Evolutionary conservation across 2,113 vertebrate species (phyloP).

Genomic region (Sylvilagus bachmani): DNA sequence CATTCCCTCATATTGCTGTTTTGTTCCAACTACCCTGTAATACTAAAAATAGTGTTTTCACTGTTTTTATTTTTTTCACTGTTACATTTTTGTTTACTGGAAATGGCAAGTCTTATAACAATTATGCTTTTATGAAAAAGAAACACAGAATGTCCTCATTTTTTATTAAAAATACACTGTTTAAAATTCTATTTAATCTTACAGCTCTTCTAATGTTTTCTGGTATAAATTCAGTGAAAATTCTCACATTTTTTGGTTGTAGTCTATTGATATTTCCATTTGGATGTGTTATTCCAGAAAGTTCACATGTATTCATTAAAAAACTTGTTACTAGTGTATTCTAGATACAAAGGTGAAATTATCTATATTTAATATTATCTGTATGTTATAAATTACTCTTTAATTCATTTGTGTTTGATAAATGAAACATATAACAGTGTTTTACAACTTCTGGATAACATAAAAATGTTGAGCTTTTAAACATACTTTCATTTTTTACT

Average conservation of each 20-base stretch:
- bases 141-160: neutral
- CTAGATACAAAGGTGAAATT: neutral
- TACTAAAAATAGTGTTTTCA: neutral
- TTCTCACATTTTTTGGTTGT: neutral
- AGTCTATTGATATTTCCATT: neutral
- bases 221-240: neutral
- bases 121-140: neutral
- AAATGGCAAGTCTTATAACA: neutral
- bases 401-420: neutral
- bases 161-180: neutral
- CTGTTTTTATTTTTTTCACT: neutral
- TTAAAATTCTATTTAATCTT: neutral
- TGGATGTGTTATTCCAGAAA: neutral
- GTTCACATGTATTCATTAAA: neutral
- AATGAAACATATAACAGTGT: neutral
- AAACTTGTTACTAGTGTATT: neutral
- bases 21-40: neutral
- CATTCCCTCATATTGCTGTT: neutral
- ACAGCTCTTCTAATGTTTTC: neutral
- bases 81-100: neutral
- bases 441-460: neutral
- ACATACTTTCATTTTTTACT: neutral
- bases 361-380: neutral
- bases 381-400: neutral
- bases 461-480: constrained; percentile 29